Evolutionary conservation across 2,113 vertebrate species (phyloP), one percentile per base, ranked within the genome.

Genomic region (Alouatta palliata): DNA sequence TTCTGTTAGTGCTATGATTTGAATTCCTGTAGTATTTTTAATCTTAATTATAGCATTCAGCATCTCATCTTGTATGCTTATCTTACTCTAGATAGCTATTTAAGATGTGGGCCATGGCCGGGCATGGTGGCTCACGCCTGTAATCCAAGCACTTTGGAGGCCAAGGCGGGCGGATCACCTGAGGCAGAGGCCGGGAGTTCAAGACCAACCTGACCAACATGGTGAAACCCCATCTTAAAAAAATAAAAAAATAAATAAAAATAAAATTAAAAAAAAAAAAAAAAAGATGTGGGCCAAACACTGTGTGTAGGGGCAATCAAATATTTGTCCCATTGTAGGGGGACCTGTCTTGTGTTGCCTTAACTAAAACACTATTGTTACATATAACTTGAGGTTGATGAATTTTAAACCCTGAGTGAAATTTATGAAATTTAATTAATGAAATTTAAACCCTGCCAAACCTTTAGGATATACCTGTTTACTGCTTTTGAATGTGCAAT

Each of bases 351-450:
- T 90, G 37, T 73, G 7, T 13, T 58, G 2, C 12, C 43, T 94
- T 91, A 91, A 61, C 25, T 77, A 54, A 92, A 52, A 37, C n/a
- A 56, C 16, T 79, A 27, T 66, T 61, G 66, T 49, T 64, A 79
- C 30, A n/a, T 94, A 71, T 61, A 66, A 82, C 87, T 97, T 54
- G 27, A 61, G 21, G 54, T 11, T 76, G 49, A 66, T 73, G 32
- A 75, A 58, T 84, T 96, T 96, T 54, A 94, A 96, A 27, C n/a
- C 76, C 64, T 52, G 47, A 89, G 17, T 95, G 68, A 81, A 96
- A 20, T 84, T 52, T 66, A 8, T 83, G 58, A n/a, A n/a, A n/a
- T n/a, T n/a, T n/a, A n/a, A n/a, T n/a, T n/a, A n/a, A n/a, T 95
- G 68, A 81, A 96, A 20, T 84, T 52, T 66, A 8, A 80, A 52